Base-by-base conservation (phyloP, 2,113 vertebrate genomes). In the Callochromis pleurospilus region DNA sequence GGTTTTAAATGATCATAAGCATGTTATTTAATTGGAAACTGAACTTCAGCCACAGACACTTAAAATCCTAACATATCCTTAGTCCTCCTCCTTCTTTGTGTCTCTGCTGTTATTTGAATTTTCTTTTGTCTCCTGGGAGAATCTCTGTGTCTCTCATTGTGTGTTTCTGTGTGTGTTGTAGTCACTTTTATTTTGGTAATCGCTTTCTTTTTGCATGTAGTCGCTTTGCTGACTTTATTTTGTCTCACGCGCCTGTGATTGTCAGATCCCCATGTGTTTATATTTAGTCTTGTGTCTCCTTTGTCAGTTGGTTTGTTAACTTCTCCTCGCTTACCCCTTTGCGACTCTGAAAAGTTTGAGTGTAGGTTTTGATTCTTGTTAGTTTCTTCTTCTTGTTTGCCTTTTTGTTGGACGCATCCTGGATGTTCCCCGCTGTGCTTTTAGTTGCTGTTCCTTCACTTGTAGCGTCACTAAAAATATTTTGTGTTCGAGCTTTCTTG, bases 401-500 rank as follows among this genome's bases (percentile, higher is more conserved):
- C 42, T 49, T 49, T 73, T 77, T 49, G 70, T 77, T 49, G 40
- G 15, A 47, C 9, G 6, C 24, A 8, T 77, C 70, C 4, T 31
- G 70, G 24, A 31, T 77, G 42, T 31, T 49, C 15, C 70, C 70
- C 9, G 6, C 70, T 77, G 70, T 19, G 42, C 24, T 77, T 29
- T 49, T 49, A 49, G 40, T 77, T 49, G 42, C 42, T 12, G 15
- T 49, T 45, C 4, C 6, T 3, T 77, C 24, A 49, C 42, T 49
- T 0, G 15, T 31, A 49, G 0, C 15, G 1, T 49, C 17, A 49
- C 9, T 49, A 77, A 77, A 77, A 19, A 19, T 47, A 49, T 49
- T 49, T 77, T 7, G 26, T 17, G 40, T 75, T 47, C 1, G 3
- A 19, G 42, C 24, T 29, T 77, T 29, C 70, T 29, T 77, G 70